phyloP scores from a whole-genome alignment of 1,140 invertebrate genomes.

The Melipona quadrifasciata region DNA sequence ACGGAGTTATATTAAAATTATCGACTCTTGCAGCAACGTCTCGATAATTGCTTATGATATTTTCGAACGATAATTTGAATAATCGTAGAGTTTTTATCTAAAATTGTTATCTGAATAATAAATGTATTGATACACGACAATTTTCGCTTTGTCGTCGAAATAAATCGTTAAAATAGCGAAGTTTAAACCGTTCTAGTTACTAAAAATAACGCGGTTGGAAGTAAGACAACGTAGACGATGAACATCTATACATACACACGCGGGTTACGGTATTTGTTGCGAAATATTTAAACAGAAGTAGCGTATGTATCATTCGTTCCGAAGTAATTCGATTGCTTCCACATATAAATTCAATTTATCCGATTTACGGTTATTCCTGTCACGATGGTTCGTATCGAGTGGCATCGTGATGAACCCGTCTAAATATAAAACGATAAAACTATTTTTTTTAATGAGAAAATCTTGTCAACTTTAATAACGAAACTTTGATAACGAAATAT shows the following conservation, averaged over 20 bases:
- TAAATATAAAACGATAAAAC: not conserved
- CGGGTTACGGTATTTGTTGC: not conserved
- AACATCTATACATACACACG: not conserved
- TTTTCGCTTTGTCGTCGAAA: not conserved
- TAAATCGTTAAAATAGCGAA: not conserved
- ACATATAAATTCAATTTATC: not conserved
- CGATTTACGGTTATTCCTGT: not conserved
- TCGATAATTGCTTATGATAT: not conserved
- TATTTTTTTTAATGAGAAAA: not conserved
- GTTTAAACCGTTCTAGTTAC: not conserved
- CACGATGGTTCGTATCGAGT: not conserved
- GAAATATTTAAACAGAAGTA: not conserved
- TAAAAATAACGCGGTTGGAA: constrained; percentile 21
- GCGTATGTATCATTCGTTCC: not conserved
- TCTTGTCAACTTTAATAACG: not conserved
- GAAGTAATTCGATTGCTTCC: not conserved
- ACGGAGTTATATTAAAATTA: not conserved
- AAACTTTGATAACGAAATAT: not conserved
- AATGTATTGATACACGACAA: not conserved
- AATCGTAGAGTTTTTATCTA: not conserved
- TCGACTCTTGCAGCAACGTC: not conserved
- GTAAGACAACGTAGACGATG: not conserved
- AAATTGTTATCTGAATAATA: not conserved
- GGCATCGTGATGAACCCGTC: too few species aligned
- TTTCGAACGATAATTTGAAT: not conserved